Evolutionary conservation across 2,797 vertebrate genomes (phyloP).

Genomic region (Enteromius trimaculatus): DNA sequence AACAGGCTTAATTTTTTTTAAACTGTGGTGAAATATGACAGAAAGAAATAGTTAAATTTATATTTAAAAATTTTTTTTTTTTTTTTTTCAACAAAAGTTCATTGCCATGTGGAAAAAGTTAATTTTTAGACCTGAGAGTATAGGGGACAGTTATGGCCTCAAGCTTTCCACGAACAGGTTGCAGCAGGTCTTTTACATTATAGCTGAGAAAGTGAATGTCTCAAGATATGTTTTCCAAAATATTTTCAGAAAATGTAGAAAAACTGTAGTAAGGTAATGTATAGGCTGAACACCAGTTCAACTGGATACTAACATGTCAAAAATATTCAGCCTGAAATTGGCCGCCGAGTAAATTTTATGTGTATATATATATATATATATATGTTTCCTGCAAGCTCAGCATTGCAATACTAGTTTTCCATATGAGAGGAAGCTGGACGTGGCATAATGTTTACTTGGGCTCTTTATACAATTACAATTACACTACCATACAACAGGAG

Average conservation of each 20-base stretch:
- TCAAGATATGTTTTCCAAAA: background rate
- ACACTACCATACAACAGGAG: background rate
- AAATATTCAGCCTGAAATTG: background rate
- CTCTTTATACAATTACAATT: background rate
- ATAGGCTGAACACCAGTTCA: background rate
- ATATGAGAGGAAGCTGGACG: background rate
- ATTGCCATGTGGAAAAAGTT: background rate
- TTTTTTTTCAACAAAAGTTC: background rate
- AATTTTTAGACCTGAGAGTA: background rate
- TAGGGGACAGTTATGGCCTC: background rate
- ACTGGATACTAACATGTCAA: background rate
- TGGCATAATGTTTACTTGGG: background rate
- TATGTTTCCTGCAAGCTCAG: slow-evolving; percentile 12
- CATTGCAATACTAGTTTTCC: background rate
- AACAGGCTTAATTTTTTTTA: background rate
- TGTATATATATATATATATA: background rate
- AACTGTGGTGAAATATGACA: background rate
- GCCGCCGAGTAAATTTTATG: background rate
- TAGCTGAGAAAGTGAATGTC: background rate
- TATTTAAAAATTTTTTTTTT: background rate
- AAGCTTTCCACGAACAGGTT: background rate
- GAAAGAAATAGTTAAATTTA: background rate
- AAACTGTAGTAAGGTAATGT: background rate
- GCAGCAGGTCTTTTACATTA: background rate
- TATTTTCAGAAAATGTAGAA: background rate